These are phyloP conservation scores for Clitarchus hookeri DNA, from an alignment of 2,888 invertebrate species.

Conservation along the genomic window DNA sequence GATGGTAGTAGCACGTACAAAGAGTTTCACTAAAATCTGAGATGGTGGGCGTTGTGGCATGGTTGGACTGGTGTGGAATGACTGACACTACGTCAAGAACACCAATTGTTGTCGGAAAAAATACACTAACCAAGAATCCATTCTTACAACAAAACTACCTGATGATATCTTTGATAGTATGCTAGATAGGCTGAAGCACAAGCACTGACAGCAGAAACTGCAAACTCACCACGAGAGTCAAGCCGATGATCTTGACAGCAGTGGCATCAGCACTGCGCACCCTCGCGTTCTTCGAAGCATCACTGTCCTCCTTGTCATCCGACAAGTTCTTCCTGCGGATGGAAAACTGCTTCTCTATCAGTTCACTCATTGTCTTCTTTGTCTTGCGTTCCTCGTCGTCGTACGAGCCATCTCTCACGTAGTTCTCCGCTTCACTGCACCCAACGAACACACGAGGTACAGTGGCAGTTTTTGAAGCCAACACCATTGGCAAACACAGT, in stretches of 20 bases:
- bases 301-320: constrained; percentile 46
- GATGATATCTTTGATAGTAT: too few relatives aligned
- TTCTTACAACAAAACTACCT: too few relatives aligned
- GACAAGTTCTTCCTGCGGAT: constrained; percentile 57
- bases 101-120: too few relatives aligned
- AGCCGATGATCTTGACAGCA: constrained; percentile 74
- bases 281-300: constrained; percentile 65
- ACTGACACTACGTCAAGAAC: too few relatives aligned
- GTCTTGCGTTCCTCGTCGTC: constrained; percentile 64
- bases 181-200: too few relatives aligned
- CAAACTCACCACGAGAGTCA: constrained; percentile 62
- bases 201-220: neutral
- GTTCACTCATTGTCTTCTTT: constrained; percentile 61
- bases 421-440: constrained; percentile 51
- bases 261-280: constrained; percentile 77
- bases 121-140: too few relatives aligned
- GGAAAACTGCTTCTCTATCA: constrained; percentile 77
- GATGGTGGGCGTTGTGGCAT: neutral
- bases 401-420: constrained; percentile 56
- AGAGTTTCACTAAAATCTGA: neutral
- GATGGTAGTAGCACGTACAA: constrained; percentile 17
- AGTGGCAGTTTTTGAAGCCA: too few relatives aligned
- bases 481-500: too few relatives aligned
- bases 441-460: neutral
- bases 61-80: too few relatives aligned